These are phyloP conservation scores for Hormiphora californensis DNA, from an alignment of 37 sponge, comb jelly and placozoan genomes.

Conservation along the genomic window DNA sequence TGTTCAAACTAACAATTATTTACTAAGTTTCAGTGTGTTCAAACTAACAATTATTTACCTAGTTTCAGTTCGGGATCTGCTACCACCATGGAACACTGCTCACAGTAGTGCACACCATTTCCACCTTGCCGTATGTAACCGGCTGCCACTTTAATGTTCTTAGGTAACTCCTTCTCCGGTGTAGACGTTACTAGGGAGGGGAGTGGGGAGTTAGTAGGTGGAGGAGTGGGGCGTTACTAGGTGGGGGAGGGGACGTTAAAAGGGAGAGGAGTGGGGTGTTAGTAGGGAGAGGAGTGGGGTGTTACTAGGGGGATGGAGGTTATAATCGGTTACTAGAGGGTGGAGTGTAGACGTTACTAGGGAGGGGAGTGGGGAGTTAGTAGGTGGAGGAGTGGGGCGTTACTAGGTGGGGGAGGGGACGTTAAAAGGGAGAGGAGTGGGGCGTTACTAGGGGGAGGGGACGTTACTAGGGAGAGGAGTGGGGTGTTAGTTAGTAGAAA, in stretches of 20 bases:
- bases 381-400: neutral
- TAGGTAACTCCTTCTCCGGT: no score
- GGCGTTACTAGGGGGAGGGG: no score
- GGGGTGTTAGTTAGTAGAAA: no score
- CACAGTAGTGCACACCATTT: neutral
- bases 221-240: neutral
- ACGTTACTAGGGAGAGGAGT: no score
- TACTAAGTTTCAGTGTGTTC: no score
- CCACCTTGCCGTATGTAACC: neutral
- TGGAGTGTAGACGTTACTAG: neutral
- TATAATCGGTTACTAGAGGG: neutral
- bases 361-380: neutral
- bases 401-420: neutral
- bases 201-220: neutral
- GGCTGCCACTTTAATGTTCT: no score
- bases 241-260: neutral
- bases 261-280: neutral
- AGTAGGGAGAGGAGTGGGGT: neutral
- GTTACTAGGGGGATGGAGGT: neutral
- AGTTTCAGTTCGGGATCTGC: no score
- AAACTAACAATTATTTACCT: neutral
- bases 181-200: no score
- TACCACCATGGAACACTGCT: neutral
- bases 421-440: no score
- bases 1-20: no score